These are phyloP conservation scores for Hemicentrotus pulcherrimus DNA, from an alignment of 35 echinoderm and acorn worm genomes.

Conservation along the genomic window DNA sequence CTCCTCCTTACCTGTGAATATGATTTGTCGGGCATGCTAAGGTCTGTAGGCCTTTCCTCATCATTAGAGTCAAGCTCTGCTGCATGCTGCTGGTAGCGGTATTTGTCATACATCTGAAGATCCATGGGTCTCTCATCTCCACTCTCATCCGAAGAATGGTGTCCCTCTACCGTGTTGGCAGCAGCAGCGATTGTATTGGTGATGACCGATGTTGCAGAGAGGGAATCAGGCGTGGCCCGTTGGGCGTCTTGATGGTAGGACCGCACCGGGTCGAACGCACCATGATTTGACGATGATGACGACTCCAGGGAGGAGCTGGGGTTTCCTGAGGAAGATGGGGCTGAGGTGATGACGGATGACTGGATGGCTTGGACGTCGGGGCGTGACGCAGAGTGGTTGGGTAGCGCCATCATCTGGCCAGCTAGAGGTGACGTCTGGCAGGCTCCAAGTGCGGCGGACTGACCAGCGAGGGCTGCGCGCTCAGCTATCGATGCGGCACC, in stretches of 20 bases:
- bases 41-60: conserved; percentile 32
- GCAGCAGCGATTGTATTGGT: not conserved
- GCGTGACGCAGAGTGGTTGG: not conserved
- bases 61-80: not conserved
- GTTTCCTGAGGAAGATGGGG: conserved; percentile 3
- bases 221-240: not conserved
- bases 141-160: not conserved
- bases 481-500: conserved; percentile 32
- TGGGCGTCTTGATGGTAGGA: not conserved
- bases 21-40: conserved; percentile 37
- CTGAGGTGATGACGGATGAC: conserved; percentile 42
- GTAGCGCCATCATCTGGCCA: conserved; percentile 3
- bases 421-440: conserved; percentile 42
- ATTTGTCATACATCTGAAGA: not conserved
- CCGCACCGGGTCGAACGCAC: not conserved
- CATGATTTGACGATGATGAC: not conserved
- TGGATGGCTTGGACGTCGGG: conserved; percentile 41
- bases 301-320: not conserved
- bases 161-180: not conserved
- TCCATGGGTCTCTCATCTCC: conserved; percentile 39
- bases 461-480: conserved; percentile 13
- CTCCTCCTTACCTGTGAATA: not conserved
- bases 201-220: conserved; percentile 25
- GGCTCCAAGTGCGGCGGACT: conserved; percentile 13
- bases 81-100: not conserved